Evolutionary conservation across 2,888 invertebrate genomes (phyloP), one percentile per base, ranked within the genome.

Genomic region (Drosophila aldrichi): DNA sequence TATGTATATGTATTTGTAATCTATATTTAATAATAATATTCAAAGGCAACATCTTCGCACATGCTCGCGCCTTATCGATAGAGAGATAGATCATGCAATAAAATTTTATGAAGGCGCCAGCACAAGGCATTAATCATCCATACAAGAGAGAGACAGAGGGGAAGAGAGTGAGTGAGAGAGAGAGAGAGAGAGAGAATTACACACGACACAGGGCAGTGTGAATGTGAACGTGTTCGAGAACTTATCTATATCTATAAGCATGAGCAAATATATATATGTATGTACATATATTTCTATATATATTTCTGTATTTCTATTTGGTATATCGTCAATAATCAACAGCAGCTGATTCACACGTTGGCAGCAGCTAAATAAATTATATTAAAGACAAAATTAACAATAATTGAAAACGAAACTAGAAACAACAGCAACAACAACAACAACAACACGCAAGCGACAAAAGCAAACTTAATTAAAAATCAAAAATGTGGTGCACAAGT

Each of bases 381-480:
- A 79, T 43, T 41, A 25, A 54, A 55, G 40, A 10, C 29, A 1
- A 18, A 59, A 48, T 20, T 36, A 65, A 54, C 62, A 81, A 70
- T 66, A 70, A 75, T 74, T 61, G 69, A 29, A 51, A 34, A 36
- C 62, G 60, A 67, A 59, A 71, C 63, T 48, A 29, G 49, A 60
- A 52, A 52, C 56, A 58, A 10, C 14, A 25, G 22, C 14, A 22
- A 22, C 12, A 25, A 44, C 14, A 44, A 22, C 20, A 20, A 12
- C 12, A 14, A 22, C 20, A 69, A 51, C 44, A 22, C 38, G 43
- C 38, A 32, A 51, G 58, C 48, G 40, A 70, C 34, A 70, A 62
- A 65, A 64, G 51, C 52, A 65, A 74, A 79, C 69, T 85, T 77
- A 87, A 89, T 87, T 89, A 74, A 75, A 78, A 68, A 57, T 49